Percentiles rank a stretch among this genome's conserved stretches.
phyloP scores from a whole-genome alignment of 2,113 vertebrate species.

The Carassius gibelio region DNA sequence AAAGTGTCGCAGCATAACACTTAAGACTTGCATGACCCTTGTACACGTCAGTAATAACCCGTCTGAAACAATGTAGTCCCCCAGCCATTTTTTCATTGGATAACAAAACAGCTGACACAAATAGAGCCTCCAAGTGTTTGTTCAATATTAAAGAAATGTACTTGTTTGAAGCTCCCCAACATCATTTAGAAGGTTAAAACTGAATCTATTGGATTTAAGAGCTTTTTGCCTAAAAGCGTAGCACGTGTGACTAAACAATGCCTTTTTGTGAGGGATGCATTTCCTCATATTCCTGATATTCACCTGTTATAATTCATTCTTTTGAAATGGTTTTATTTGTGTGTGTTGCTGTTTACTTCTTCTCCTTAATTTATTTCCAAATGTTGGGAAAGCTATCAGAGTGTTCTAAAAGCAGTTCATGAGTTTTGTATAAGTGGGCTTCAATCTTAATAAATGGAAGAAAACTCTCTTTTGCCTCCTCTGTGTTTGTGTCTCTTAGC shows the following conservation, averaged over 20 bases:
- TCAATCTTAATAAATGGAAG: slow-evolving; percentile 78
- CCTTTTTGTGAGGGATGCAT: slow-evolving; percentile 56
- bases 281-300: slow-evolving; percentile 39
- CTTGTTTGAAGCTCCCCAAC: slow-evolving; percentile 14
- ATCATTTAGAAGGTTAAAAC: not conserved
- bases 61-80: slow-evolving; percentile 11
- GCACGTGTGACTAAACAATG: not conserved
- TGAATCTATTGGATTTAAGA: not conserved
- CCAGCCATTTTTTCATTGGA: slow-evolving; percentile 30
- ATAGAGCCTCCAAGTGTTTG: not conserved
- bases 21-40: slow-evolving; percentile 25
- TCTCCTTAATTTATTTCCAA: slow-evolving; percentile 74
- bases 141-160: not conserved
- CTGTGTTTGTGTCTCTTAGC: not conserved
- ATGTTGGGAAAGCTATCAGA: slow-evolving; percentile 59
- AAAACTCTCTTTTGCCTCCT: slow-evolving; percentile 48
- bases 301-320: not conserved
- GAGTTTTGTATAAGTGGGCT: slow-evolving; percentile 79
- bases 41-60: slow-evolving; percentile 4
- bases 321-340: slow-evolving; percentile 55
- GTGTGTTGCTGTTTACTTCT: slow-evolving; percentile 61
- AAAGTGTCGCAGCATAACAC: slow-evolving; percentile 24
- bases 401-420: slow-evolving; percentile 76
- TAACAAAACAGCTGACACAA: not conserved
- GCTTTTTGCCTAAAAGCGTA: not conserved